phyloP scores from a whole-genome alignment of 2,113 vertebrate species.

The Brienomyrus brachyistius region DNA sequence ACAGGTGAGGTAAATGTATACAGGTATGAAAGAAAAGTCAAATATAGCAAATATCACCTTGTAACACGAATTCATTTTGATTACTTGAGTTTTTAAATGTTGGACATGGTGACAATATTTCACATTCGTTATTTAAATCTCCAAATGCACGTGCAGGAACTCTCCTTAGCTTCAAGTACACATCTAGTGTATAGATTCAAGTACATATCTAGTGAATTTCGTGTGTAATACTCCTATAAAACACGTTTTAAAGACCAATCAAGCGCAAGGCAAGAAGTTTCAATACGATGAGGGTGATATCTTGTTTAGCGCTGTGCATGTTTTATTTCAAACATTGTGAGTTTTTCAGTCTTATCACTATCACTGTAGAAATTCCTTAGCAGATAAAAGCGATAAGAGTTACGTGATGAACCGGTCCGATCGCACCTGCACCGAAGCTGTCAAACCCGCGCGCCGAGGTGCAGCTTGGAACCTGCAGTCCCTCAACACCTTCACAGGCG shows the following conservation, averaged over 20 bases:
- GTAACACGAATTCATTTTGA: neutral
- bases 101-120: neutral
- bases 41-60: neutral
- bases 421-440: constrained; percentile 7
- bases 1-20: neutral
- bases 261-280: neutral
- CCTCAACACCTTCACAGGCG: neutral
- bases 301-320: neutral
- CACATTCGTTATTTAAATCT: neutral
- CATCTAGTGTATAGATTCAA: too few species aligned
- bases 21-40: neutral
- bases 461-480: constrained; percentile 42
- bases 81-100: neutral
- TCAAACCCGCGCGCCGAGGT: constrained; percentile 10
- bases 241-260: neutral
- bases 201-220: too few species aligned
- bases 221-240: neutral
- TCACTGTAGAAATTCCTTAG: neutral
- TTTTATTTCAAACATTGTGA: neutral
- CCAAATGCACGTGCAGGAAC: neutral
- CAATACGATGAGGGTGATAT: neutral
- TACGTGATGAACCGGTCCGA: neutral
- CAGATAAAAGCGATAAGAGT: neutral
- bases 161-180: neutral
- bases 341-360: neutral